Evolutionary conservation across 2,888 invertebrate genomes (phyloP).

Genomic region (Epistrophe eligans): DNA sequence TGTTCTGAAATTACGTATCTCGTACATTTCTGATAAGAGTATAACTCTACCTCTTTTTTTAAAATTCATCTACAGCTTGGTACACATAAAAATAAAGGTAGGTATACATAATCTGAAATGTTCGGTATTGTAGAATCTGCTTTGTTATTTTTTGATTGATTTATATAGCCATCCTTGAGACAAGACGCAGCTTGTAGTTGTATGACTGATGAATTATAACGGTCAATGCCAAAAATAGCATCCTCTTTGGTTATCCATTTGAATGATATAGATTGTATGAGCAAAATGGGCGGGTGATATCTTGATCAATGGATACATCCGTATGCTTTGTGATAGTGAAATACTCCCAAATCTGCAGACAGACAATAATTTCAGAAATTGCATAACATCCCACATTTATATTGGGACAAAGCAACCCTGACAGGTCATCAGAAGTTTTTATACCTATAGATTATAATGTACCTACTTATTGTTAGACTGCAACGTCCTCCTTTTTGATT

Average conservation of each 20-base stretch:
- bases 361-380: slow-evolving; percentile 8
- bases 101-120: background rate
- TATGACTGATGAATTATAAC: slow-evolving; percentile 28
- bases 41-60: background rate
- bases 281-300: slow-evolving; percentile 5
- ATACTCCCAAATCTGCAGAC: background rate
- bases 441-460: too few species aligned
- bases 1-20: too few species aligned
- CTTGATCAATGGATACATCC: background rate
- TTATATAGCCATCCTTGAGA: slow-evolving; percentile 5
- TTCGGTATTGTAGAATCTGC: background rate
- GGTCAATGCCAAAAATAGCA: background rate
- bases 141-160: slow-evolving; percentile 29
- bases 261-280: too few species aligned
- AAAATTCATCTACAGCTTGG: too few species aligned
- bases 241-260: background rate
- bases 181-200: background rate
- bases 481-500: background rate
- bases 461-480: background rate
- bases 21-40: too few species aligned
- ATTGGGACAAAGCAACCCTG: background rate
- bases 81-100: too few species aligned
- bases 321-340: background rate
- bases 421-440: slow-evolving; percentile 9
- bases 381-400: background rate